Conservation (phyloP, 2,113 vertebrate genomes). For the Tapirus terrestris region DNA sequence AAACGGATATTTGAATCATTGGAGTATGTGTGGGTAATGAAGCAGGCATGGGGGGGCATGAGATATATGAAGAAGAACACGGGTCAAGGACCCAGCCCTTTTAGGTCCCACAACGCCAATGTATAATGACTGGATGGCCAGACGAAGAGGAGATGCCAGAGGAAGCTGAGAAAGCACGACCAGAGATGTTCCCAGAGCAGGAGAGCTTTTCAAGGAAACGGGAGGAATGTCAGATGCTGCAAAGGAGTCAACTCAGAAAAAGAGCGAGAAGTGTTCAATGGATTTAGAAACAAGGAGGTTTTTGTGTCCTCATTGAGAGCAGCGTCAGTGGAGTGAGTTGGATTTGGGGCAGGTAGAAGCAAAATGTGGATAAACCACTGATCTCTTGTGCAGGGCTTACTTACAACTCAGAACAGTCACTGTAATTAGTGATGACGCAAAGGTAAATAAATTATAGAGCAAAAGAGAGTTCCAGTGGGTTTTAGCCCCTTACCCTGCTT, state of each 20-base stretch:
- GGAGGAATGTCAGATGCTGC: neutral
- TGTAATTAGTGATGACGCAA: neutral
- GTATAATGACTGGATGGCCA: neutral
- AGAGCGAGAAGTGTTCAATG: neutral
- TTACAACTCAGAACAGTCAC: neutral
- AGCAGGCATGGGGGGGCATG: neutral
- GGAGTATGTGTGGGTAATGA: neutral
- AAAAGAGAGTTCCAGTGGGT: neutral
- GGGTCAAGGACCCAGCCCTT: fast-evolving
- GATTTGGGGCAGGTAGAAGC: neutral
- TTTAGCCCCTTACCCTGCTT: neutral
- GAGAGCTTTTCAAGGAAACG: neutral
- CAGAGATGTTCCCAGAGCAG: neutral
- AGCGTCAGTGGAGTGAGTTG: neutral
- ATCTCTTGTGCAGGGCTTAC: neutral
- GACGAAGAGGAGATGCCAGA: neutral
- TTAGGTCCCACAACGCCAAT: neutral
- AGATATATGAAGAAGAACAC: neutral
- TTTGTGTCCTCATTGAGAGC: neutral
- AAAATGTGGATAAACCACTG: neutral
- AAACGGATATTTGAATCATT: neutral
- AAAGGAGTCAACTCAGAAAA: neutral
- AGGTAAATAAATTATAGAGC: neutral
- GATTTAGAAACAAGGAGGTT: neutral
- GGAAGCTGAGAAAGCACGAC: neutral